Evolutionary conservation across 1,140 invertebrate species (phyloP).

Genomic region (Drosophila burlai): DNA sequence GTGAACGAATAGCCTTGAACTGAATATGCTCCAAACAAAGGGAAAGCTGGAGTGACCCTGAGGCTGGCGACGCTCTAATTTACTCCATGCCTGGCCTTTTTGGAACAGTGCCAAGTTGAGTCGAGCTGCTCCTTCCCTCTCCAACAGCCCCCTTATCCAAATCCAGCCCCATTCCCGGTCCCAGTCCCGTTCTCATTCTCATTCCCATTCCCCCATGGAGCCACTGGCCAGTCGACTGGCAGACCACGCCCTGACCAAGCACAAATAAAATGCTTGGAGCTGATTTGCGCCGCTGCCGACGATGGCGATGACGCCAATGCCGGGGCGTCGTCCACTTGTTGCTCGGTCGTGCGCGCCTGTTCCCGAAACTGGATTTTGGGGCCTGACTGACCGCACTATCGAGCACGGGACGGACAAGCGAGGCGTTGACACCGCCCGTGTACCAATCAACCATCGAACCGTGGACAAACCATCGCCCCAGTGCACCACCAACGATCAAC

Average conservation of each 20-base stretch:
- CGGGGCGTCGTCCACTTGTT: conserved; percentile 53
- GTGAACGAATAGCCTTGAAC: conserved; percentile 30
- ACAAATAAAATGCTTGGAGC: conserved; percentile 25
- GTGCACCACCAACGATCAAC: conserved; percentile 26
- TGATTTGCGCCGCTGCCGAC: conserved; percentile 56
- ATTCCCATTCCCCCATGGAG: conserved; percentile 15
- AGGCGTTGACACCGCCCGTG: conserved; percentile 52
- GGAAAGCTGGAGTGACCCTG: conserved; percentile 6
- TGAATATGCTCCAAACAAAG: conserved; percentile 9
- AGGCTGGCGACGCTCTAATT: conserved; percentile 36
- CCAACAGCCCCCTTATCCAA: no score
- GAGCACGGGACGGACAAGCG: conserved; percentile 73
- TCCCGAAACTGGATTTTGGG: conserved; percentile 84
- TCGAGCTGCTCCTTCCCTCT: not conserved
- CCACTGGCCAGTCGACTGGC: conserved; percentile 44
- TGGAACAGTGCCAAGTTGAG: conserved; percentile 50
- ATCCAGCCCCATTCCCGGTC: conserved; percentile 11
- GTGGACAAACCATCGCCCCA: conserved; percentile 10
- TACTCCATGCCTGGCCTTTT: conserved; percentile 49
- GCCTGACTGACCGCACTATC: conserved; percentile 84
- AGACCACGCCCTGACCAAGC: conserved; percentile 57
- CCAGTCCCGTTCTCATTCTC: not conserved
- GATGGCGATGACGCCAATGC: conserved; percentile 40
- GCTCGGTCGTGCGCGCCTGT: conserved; percentile 75
- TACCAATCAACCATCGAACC: conserved; percentile 56